These are phyloP conservation scores for Loris lydekkerianus DNA, from an alignment of 2,797 vertebrate species.

Conservation along the genomic window DNA sequence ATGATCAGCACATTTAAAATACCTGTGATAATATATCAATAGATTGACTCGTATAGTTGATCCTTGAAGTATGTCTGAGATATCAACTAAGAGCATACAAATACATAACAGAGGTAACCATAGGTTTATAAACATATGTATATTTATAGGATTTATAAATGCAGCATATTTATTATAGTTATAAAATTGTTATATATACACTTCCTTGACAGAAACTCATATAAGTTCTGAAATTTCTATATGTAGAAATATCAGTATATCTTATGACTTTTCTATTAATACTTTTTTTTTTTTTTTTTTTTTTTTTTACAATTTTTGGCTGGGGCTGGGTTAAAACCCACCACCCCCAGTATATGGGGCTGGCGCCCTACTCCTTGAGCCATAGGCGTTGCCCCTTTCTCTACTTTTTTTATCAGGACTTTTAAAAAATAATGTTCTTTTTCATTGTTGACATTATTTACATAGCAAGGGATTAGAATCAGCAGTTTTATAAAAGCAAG, in stretches of 20 bases:
- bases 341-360: too few relatives aligned
- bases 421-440: background rate
- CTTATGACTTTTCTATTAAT: background rate
- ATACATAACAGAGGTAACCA: background rate
- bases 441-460: background rate
- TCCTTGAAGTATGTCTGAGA: background rate
- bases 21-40: background rate
- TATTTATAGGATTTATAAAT: background rate
- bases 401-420: background rate
- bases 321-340: too few relatives aligned
- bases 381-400: background rate
- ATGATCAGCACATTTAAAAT: background rate
- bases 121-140: background rate
- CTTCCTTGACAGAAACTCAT: background rate
- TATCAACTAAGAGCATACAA: background rate
- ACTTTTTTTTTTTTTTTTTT: background rate
- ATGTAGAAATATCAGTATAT: background rate
- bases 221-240: background rate
- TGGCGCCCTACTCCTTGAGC: too few relatives aligned
- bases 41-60: background rate
- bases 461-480: background rate
- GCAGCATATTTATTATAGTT: background rate
- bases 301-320: too few relatives aligned
- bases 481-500: background rate
- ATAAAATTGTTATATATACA: background rate